Evolutionary conservation across 2,113 vertebrate species (phyloP), one percentile per base, ranked within the genome.

Genomic region (Excalfactoria chinensis): DNA sequence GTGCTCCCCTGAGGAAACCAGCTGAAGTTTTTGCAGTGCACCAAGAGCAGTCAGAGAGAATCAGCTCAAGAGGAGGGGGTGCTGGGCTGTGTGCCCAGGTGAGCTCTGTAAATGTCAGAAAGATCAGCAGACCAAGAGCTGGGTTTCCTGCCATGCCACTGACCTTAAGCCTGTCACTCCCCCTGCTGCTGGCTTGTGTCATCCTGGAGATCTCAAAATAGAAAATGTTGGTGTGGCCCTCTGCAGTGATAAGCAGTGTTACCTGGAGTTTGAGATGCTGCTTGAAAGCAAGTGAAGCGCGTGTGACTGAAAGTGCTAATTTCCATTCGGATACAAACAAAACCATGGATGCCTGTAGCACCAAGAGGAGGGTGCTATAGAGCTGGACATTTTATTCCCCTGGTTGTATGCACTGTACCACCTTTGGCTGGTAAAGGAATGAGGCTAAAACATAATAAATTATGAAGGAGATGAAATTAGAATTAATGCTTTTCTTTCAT

Each of bases 151-250:
- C 76, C 67, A 26, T 81, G 62, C 37, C 46, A 21, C 21, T 81
- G 72, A 84, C 86, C 76, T 88, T 88, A 34, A 68, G 55, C 5
- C 3, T 34, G 18, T 44, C 0, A 0, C 37, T 81, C 18, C 23
- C 14, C 30, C 32, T 53, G 49, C 0, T 28, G 26, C 55, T 83
- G 82, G 51, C 68, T 93, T 93, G 26, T 41, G 22, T 30, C 7
- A 3, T 82, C n/a, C 30, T 70, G 59, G 68, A 67, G 79, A 79
- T 56, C 83, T 87, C n/a, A n/a, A 69, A 91, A 58, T 90, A 89
- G 87, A 77, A 76, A 43, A 79, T 40, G 14, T 49, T 71, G 75
- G 43, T 48, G 11, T 46, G 13, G 46, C 41, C 28, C 28, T 1
- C 0, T 89, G 51, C 63, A 48, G 26, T 20, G 35, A 56, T 75